These are phyloP conservation scores for Halesus radiatus DNA, from an alignment of 1,140 invertebrate genomes.

Conservation along the genomic window DNA sequence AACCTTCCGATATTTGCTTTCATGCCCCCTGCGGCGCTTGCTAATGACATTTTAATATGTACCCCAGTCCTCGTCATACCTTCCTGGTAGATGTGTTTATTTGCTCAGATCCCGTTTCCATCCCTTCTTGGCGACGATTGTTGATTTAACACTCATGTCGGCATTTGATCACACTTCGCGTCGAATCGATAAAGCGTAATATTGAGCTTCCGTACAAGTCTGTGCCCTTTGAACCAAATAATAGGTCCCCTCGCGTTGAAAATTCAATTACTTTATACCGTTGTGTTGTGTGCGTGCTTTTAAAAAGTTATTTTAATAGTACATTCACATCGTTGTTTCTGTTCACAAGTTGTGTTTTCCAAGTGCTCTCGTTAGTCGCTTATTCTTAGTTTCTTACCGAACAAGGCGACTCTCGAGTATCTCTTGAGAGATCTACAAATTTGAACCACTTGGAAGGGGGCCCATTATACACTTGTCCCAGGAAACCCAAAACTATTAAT, in stretches of 20 bases:
- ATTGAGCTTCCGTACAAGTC: too few species aligned
- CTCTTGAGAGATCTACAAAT: slow-evolving; percentile 2
- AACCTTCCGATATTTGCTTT: slow-evolving; percentile 31
- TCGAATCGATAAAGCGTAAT: neutral
- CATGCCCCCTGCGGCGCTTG: neutral
- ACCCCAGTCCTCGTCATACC: neutral
- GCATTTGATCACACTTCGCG: slow-evolving; percentile 2
- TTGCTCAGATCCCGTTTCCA: slow-evolving; percentile 3
- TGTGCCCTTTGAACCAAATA: too few species aligned
- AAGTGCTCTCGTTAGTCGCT: too few species aligned
- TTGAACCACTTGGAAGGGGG: neutral
- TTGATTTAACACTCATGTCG: slow-evolving; percentile 3
- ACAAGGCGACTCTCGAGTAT: neutral
- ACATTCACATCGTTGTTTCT: too few species aligned
- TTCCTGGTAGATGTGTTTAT: slow-evolving; percentile 30
- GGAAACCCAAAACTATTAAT: slow-evolving; percentile 36
- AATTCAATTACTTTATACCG: too few species aligned
- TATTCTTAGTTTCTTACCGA: too few species aligned
- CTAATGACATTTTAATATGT: slow-evolving; percentile 43
- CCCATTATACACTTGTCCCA: slow-evolving; percentile 23
- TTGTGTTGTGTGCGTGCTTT: too few species aligned
- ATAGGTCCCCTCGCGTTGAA: too few species aligned
- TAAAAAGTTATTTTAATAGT: too few species aligned
- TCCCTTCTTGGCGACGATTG: neutral
- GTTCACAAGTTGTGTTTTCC: too few species aligned